Conservation (phyloP, 2,113 vertebrate genomes). For the Dermatemys mawii region DNA sequence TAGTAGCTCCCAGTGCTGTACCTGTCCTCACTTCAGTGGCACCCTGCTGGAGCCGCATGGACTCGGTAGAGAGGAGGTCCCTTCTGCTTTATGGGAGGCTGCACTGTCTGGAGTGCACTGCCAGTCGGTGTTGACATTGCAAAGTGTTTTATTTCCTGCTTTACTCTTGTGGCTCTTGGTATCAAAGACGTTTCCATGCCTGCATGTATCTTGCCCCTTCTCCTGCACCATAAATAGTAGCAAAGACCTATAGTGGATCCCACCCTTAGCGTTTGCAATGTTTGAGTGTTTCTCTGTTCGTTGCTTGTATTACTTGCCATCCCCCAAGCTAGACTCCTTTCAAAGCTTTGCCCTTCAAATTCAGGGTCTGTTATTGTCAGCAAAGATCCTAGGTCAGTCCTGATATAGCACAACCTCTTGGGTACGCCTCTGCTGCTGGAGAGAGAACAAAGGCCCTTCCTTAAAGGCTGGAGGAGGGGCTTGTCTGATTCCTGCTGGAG, state of each 20-base stretch:
- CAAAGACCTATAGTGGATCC: neutral
- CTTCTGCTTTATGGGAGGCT: neutral
- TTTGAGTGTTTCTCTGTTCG: neutral
- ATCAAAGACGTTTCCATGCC: neutral
- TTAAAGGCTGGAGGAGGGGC: neutral
- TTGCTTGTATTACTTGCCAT: neutral
- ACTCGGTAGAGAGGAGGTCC: neutral
- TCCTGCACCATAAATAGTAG: neutral
- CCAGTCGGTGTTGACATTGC: neutral
- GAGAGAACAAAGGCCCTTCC: conserved; percentile 6
- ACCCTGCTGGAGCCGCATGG: neutral
- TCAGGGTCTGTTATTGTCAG: neutral
- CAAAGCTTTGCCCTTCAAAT: neutral
- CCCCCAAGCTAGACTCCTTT: neutral
- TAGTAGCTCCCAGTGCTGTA: neutral
- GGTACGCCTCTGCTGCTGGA: neutral
- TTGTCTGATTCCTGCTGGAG: neutral
- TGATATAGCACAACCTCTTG: neutral
- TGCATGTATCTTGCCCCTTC: neutral
- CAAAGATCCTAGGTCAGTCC: neutral
- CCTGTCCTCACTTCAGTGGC: neutral
- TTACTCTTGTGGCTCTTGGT: neutral
- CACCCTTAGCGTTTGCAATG: neutral
- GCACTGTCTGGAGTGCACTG: neutral
- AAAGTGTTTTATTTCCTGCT: neutral